Base-by-base conservation (phyloP, 2,113 vertebrate genomes). In the Muscicapa adusta region DNA sequence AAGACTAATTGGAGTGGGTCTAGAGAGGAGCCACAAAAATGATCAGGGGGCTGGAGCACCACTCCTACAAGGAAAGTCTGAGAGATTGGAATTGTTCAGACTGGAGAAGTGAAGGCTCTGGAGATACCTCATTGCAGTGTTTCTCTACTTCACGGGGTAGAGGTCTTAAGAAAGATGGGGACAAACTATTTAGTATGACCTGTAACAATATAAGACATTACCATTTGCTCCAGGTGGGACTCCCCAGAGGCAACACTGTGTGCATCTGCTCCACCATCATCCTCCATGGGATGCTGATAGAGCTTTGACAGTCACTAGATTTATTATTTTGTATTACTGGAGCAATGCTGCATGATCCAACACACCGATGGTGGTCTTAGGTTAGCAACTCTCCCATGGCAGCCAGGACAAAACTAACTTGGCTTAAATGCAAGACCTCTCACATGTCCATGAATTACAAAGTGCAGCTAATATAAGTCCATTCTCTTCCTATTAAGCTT, bases 141-240 rank as follows among this genome's bases (percentile, higher is more conserved):
- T 54, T 54, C 48, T 73, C 5, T 56, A 4, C 40, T 54, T 47
- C 28, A 54, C n/a, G 9, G 12, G 5, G 5, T 40, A 43, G 22
- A 40, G 16, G 7, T 25, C 34, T 50, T 45, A n/a, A 45, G 19
- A 81, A 66, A 51, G 7, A 25, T 29, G 19, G 23, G 23, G n/a
- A n/a, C 11, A 74, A 60, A 45, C 10, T n/a, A 12, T 51, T 58
- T 33, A 28, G 26, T 60, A 45, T 45, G 61, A 45, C 9, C 29
- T 17, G 16, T 18, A 67, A 26, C 19, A 45, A 22, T n/a, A 40
- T 20, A 11, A 47, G 22, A 36, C 3, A 18, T 31, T 63, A n/a
- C 14, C 5, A 28, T 54, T 34, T 54, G 8, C 9, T 70, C 3
- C 2, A 2, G 5, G 2, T 42, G 22, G 34, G 10, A 12, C 22